Conservation (phyloP, 2,113 vertebrate genomes). For the Atlantisia rogersi region DNA sequence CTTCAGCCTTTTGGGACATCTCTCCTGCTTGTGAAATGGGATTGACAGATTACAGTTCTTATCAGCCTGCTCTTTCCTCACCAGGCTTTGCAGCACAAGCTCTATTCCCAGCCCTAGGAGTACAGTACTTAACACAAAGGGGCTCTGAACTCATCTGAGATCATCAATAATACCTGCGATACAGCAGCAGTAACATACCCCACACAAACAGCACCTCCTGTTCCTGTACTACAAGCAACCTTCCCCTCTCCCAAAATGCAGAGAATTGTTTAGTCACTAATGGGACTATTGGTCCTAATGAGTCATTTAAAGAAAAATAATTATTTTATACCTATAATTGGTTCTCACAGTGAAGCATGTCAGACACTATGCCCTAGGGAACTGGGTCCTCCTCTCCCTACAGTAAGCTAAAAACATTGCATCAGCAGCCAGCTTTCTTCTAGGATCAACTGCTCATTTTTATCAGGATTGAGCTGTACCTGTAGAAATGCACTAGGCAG, state of each 20-base stretch:
- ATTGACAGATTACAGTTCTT: not conserved
- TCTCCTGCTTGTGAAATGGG: not conserved
- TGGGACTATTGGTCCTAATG: not conserved
- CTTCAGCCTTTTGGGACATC: not conserved
- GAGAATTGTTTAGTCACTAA: not conserved
- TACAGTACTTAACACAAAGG: not conserved
- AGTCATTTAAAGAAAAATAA: not conserved
- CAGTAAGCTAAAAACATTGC: not conserved
- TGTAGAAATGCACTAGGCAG: not conserved
- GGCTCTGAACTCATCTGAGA: not conserved
- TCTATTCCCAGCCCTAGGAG: not conserved
- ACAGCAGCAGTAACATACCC: not conserved
- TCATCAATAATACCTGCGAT: not conserved
- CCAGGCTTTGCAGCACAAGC: not conserved
- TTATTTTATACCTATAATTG: rapidly evolving
- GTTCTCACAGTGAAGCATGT: not conserved
- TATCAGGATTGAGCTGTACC: too few relatives aligned
- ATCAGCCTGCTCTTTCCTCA: not conserved
- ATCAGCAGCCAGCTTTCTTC: not conserved
- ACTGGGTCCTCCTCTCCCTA: not conserved
- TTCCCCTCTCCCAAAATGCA: not conserved
- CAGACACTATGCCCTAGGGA: not conserved
- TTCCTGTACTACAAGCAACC: not conserved
- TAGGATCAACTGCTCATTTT: not conserved
- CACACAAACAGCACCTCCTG: not conserved